Evolutionary conservation across 1,140 invertebrate genomes (phyloP).

Genomic region (Idris sp.): DNA sequence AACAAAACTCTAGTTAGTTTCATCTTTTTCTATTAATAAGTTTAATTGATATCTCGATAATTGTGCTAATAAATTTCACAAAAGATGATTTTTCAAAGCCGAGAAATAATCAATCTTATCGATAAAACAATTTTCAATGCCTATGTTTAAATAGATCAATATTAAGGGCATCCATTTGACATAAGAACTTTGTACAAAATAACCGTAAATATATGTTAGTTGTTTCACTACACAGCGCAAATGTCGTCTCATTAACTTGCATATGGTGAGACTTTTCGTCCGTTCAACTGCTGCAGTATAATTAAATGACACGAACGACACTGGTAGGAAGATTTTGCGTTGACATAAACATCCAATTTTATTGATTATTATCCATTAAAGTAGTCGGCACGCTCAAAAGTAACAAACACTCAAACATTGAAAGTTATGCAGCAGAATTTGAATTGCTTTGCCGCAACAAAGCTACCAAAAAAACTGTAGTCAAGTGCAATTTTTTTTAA

Average conservation of each 20-base stretch:
- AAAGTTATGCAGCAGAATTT: slow-evolving; percentile 58
- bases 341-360: slow-evolving; percentile 29
- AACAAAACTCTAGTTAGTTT: no score
- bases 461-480: no score
- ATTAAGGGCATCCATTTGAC: slow-evolving; percentile 60
- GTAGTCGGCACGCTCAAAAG: slow-evolving; percentile 46
- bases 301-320: slow-evolving; percentile 29
- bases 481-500: slow-evolving; percentile 31
- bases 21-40: no score
- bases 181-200: slow-evolving; percentile 61
- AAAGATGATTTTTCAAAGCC: no score
- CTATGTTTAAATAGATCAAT: slow-evolving; percentile 58
- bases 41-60: no score
- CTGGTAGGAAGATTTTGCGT: slow-evolving; percentile 25
- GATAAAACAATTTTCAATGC: slow-evolving; percentile 52
- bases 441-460: slow-evolving; percentile 24
- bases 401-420: slow-evolving; percentile 28
- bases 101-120: no score
- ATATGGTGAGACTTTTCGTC: slow-evolving; percentile 11
- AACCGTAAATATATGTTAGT: slow-evolving; percentile 60
- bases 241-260: slow-evolving; percentile 24
- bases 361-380: slow-evolving; percentile 43
- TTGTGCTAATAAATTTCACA: no score
- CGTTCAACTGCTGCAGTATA: slow-evolving; percentile 45
- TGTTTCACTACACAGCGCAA: slow-evolving; percentile 40